A percentile compares a stretch with the other conserved stretches of the same genome.
Evolutionary conservation across 53 echinoderm and acorn worm species (phyloP).

Genomic region (Pentamera pediparva): DNA sequence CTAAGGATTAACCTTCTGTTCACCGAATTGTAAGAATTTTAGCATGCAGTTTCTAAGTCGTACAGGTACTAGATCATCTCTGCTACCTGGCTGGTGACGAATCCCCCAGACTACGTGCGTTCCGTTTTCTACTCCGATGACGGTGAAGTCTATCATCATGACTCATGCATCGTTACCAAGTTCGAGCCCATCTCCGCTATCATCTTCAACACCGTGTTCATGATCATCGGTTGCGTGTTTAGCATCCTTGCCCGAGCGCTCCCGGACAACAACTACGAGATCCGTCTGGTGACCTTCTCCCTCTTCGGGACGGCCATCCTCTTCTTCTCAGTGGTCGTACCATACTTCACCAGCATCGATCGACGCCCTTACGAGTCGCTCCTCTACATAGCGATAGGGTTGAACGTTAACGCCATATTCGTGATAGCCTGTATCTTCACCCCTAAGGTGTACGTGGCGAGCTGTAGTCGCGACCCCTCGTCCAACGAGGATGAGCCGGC

Average conservation of each 20-base stretch:
- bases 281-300: conserved; percentile 62
- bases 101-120: conserved; percentile 35
- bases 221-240: conserved; percentile 53
- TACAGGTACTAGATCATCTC: conserved; percentile 1
- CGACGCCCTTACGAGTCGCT: conserved; percentile 23
- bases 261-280: conserved; percentile 88
- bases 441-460: conserved; percentile 61
- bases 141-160: conserved; percentile 40
- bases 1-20: no score
- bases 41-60: background rate
- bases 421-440: conserved; percentile 56
- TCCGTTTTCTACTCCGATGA: conserved; percentile 12
- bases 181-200: conserved; percentile 56
- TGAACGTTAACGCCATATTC: conserved; percentile 44
- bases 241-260: conserved; percentile 68
- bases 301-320: conserved; percentile 48
- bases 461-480: conserved; percentile 35
- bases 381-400: conserved; percentile 49
- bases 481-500: background rate
- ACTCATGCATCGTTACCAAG: conserved; percentile 49
- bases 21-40: no score
- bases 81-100: conserved; percentile 46
- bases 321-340: conserved; percentile 40
- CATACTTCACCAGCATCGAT: conserved; percentile 39
- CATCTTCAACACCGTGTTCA: conserved; percentile 52